These are phyloP conservation scores for Littorina saxatilis DNA, from an alignment of 1,140 invertebrate species.

Conservation along the genomic window DNA sequence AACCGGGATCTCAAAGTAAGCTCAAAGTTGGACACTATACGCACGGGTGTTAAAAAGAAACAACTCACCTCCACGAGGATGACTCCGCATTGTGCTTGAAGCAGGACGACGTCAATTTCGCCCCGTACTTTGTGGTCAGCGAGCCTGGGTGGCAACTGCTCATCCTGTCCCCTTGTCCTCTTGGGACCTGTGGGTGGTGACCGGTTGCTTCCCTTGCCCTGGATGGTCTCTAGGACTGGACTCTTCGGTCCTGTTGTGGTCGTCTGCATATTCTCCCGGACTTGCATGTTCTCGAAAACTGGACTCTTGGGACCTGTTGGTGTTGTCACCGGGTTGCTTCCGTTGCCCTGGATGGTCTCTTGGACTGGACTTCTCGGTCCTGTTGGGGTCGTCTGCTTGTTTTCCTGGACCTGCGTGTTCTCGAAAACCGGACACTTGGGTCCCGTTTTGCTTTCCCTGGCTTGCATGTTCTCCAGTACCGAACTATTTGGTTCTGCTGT, in stretches of 20 bases:
- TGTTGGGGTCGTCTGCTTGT: not conserved
- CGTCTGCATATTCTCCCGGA: not conserved
- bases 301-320: too few relatives aligned
- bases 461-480: too few relatives aligned
- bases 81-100: not conserved
- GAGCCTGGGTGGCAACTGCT: slow-evolving; percentile 3
- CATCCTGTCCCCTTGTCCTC: not conserved
- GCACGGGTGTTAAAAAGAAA: not conserved
- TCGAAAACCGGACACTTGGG: too few relatives aligned
- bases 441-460: too few relatives aligned
- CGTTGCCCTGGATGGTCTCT: not conserved
- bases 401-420: too few relatives aligned
- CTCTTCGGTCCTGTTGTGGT: not conserved
- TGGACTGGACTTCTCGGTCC: not conserved
- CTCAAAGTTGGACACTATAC: too few relatives aligned
- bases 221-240: not conserved
- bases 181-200: not conserved
- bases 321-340: too few relatives aligned
- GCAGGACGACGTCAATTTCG: slow-evolving; percentile 20
- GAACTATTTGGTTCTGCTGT: too few relatives aligned
- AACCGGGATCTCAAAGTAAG: too few relatives aligned
- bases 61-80: slow-evolving; percentile 25
- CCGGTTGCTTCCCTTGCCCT: not conserved
- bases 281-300: not conserved
- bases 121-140: not conserved